A percentile compares a stretch with the other conserved stretches of the same genome.
These are phyloP conservation scores for Corythoichthys intestinalis DNA, from an alignment of 2,113 vertebrate species.

Conservation along the genomic window DNA sequence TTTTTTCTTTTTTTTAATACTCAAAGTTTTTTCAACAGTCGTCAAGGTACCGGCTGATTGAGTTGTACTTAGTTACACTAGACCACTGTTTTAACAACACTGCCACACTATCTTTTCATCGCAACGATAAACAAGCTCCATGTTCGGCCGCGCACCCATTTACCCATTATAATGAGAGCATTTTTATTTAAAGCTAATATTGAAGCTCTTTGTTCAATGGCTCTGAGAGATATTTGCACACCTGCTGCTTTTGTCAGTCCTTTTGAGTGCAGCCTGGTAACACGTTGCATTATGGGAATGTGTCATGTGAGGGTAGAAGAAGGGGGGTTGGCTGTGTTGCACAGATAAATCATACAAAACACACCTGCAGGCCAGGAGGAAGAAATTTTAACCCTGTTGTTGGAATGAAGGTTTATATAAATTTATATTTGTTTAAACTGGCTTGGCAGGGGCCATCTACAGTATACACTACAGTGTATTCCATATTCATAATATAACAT, in stretches of 20 bases:
- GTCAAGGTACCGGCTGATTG: background rate
- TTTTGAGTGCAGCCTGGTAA: slow-evolving; percentile 64
- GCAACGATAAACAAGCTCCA: slow-evolving; percentile 1
- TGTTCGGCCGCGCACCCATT: slow-evolving; percentile 47
- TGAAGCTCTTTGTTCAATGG: slow-evolving; percentile 61
- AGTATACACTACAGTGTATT: background rate
- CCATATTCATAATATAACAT: background rate
- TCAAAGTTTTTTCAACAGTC: too few relatives aligned
- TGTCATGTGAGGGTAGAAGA: slow-evolving; percentile 36
- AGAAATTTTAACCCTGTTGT: slow-evolving; percentile 32
- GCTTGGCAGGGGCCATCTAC: slow-evolving; percentile 8
- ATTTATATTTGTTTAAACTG: slow-evolving; percentile 16
- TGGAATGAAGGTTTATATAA: slow-evolving; percentile 21
- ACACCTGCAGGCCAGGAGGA: slow-evolving; percentile 50
- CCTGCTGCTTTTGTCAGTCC: slow-evolving; percentile 73
- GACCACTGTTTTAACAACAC: background rate
- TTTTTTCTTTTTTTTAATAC: too few relatives aligned
- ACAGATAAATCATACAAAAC: slow-evolving; percentile 41
- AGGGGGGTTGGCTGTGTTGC: slow-evolving; percentile 50
- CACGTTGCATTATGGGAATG: slow-evolving; percentile 68
- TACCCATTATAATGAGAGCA: slow-evolving; percentile 61
- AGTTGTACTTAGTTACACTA: background rate
- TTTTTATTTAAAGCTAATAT: slow-evolving; percentile 66
- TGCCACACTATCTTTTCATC: background rate
- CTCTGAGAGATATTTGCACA: slow-evolving; percentile 73